Evolutionary conservation across 2,113 vertebrate genomes (phyloP), one percentile per base, ranked within the genome.

Genomic region (Otus sunia): DNA sequence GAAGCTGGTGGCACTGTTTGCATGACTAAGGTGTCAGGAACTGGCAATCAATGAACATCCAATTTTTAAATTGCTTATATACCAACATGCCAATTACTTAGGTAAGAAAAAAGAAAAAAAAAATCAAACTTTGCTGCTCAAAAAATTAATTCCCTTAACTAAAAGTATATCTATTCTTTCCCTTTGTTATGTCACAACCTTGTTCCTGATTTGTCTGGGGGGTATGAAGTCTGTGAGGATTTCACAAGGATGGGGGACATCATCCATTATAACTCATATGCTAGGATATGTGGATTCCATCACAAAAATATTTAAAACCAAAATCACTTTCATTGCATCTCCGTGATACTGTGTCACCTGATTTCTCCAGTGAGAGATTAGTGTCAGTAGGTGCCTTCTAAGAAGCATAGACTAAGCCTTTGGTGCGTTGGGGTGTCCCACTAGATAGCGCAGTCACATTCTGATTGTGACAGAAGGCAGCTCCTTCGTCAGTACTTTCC

Each of bases 391-490:
- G 5, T 49, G 15, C 29, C 26, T 72, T 71, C 52, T 67, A 53
- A 59, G 12, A 43, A 84, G 22, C 12, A 58, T 1, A 50, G 25
- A 59, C 17, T 27, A 18, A 55, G 10, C 34, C 15, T 74, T 71
- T 45, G 15, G 10, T 21, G 3, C 63, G 9, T 49, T 63, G n/a
- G 12, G 10, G 18, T 78, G 34, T 59, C 9, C 15, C 19, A 4
- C 29, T 49, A n/a, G 6, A 26, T 3, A 66, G 11, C 36, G 18
- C 15, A 64, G 18, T 12, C 41, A 56, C 5, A 18, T 23, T 64
- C 12, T 53, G 45, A 37, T 45, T 37, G 15, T 36, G n/a, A 34
- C 5, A 60, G 5, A 45, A 1, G 0, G 5, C 6, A 86, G 1
- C 3, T 83, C 14, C 10, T 41, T 60, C 10, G 9, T 12, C 64